Base-by-base conservation (phyloP, 2,888 invertebrate genomes). In the Brachylomia viminalis region DNA sequence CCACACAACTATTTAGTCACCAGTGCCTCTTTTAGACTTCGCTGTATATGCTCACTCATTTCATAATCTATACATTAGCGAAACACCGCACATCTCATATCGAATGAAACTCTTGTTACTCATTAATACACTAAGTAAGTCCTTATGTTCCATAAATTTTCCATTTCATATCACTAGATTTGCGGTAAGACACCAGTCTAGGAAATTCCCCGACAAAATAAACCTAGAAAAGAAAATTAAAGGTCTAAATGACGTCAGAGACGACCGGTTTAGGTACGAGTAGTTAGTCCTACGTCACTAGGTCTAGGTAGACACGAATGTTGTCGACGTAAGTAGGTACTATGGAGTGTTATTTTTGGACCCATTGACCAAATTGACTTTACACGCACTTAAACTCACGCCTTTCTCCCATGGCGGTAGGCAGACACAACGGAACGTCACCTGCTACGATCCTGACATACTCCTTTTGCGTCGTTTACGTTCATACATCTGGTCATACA, bases 121-220 rank as follows among this genome's bases (percentile, higher is more conserved):
- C 38, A 68, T 42, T 38, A 42, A 27, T 23, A 42, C 42, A 42
- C 10, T 20, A 42, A 0, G n/a, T n/a, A 56, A 20, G n/a, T 38
- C n/a, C 38, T 27, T 27, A 17, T 3, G 2, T 30, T 42, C 8
- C 5, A 42, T 42, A 6, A 54, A 30, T 54, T 38, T 66, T 33
- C 69, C 69, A 20, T 17, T 30, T 23, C 30, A 38, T 13, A 3
- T 17, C 30, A 30, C 2, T 30, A 42, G 47, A 5, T 23, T 11
- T 72, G 56, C 33, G n/a, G 47, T 47, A 11, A 38, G 33, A 3
- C 8, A 58, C 11, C 27, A 8, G 5, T 38, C 27, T 58, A 58
- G 33, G 56, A 47, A 73, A 47, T 61, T 69, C 23, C n/a, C 47
- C n/a, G 45, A 72, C 42, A 38, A 42, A 38, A 52, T 54, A 8